Base-by-base conservation (phyloP, 2,888 invertebrate species). In the Frankliniella intonsa region DNA sequence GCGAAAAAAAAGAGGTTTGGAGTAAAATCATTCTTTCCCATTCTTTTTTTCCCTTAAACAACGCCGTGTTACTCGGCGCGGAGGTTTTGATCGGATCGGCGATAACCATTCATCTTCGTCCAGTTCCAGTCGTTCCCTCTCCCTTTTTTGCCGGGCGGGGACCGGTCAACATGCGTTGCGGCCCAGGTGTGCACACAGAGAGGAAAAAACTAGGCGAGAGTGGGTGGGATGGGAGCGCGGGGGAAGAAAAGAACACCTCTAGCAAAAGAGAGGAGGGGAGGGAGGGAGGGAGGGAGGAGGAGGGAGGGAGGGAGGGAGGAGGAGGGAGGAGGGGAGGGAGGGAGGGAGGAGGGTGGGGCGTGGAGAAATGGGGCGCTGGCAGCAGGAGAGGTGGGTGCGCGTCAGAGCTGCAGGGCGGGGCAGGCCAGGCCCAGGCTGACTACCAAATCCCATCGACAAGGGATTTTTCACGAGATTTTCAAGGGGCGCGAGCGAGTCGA, bases 351-450 rank as follows among this genome's bases (percentile, higher is more conserved):
- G 12, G 55, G 19, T 55, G 55, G 62, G 19, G 62, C 62, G 8
- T 10, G 69, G 9, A 65, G n/a, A 17, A 17, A 65, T 17, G 65
- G 69, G 9, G 7, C 69, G 22, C 69, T 69, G 22, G 69, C 22
- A 22, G 65, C 65, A 69, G 69, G 69, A 22, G 69, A 22, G 22
- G 69, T 9, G 69, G 69, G 11, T 8, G 69, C 9, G 22, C 51
- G 79, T 14, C n/a, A 51, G 50, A 50, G 82, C 50, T 25, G 81
- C 55, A 81, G 80, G 80, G 81, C 62, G 49, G 65, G 80, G 76
- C 79, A n/a, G n/a, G n/a, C 27, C 50, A 80, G 22, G 69, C 80
- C 22, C 69, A n/a, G 22, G 69, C n/a, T 22, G 69, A 11, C 69
- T 69, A 22, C 69, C 5, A 69, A 69, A 69, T 22, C 25, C 25